phyloP scores from a whole-genome alignment of 1,140 invertebrate species.

The Drosophila sturtevanti region DNA sequence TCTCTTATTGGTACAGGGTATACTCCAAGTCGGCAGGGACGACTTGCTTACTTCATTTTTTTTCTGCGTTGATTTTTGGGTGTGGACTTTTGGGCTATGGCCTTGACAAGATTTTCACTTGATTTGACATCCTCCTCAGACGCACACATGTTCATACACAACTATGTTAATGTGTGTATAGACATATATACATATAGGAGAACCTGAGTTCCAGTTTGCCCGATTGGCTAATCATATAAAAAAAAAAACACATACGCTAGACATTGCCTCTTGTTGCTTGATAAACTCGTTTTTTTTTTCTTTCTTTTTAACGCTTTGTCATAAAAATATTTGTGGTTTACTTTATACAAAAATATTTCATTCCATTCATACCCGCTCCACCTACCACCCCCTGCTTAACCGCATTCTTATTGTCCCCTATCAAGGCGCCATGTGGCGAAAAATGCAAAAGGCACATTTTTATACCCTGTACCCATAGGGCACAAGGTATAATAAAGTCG shows the following conservation, averaged over 20 bases:
- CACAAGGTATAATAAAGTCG: too few relatives aligned
- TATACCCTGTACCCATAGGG: too few relatives aligned
- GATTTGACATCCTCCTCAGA: slow-evolving; percentile 1
- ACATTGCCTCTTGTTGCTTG: background rate
- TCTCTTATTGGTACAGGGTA: too few relatives aligned
- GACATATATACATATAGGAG: background rate
- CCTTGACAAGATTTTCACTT: background rate
- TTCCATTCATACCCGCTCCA: background rate
- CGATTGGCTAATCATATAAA: slow-evolving; percentile 3
- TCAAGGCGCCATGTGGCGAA: background rate
- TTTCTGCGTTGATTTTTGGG: background rate
- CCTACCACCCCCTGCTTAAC: background rate
- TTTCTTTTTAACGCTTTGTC: background rate
- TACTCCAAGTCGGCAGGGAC: too few relatives aligned
- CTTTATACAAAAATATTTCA: slow-evolving; percentile 1
- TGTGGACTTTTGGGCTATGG: background rate
- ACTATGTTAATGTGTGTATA: background rate
- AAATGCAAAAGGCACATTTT: too few relatives aligned
- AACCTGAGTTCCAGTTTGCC: slow-evolving; percentile 2
- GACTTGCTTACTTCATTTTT: too few relatives aligned
- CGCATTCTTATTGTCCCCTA: background rate
- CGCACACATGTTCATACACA: background rate
- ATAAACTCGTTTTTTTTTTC: background rate
- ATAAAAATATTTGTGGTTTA: slow-evolving; percentile 10
- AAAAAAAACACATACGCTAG: background rate